Base-by-base conservation (phyloP, 1,140 invertebrate genomes). In the Drosophila parabipectinata region DNA sequence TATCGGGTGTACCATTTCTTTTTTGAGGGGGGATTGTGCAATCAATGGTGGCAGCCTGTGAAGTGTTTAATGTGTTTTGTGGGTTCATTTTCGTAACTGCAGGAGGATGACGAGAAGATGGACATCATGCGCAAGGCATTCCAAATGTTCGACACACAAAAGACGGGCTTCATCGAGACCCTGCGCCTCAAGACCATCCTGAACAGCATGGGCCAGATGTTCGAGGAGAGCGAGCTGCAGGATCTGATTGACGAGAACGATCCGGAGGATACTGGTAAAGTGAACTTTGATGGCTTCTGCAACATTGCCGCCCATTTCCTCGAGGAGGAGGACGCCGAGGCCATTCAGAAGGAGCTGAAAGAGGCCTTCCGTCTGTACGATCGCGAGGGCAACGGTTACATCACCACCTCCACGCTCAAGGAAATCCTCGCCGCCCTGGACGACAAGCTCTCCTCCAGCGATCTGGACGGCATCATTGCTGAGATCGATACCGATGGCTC, bases 401-500 rank as follows among this genome's bases (percentile, higher is more conserved):
- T 98, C 90, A 98, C 97, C 56, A 98, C 98, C 10, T 91, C 95
- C 0, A 97, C 97, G 4, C 93, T 98, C 12, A 96, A 97, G 87
- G 97, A 98, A 93, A 98, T 98, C 92, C 93, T 98, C 15, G 95
- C 95, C 26, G 97, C 97, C 4, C 93, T 98, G 18, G 97, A 98
- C 80, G 97, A 98, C 91, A 98, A 98, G 92, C 94, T 98, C 3
- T 97, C 95, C 52, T 95, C 94, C 82, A 93, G 95, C 9, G 95
- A 96, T 85, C 93, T 98, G 54, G 97, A 98, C 90, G 97, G 97
- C 53, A 98, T 98, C 91, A 97, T 97, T 74, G 95, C 96, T 78
- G 97, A 98, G 93, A 98, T 98, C 85, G 97, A 98, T 92, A 97
- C 97, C 69, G 97, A 98, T 91, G 97, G 97, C 51, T 97, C 96